Evolutionary conservation across 2,113 vertebrate species (phyloP).

Genomic region (Dasypus novemcinctus): DNA sequence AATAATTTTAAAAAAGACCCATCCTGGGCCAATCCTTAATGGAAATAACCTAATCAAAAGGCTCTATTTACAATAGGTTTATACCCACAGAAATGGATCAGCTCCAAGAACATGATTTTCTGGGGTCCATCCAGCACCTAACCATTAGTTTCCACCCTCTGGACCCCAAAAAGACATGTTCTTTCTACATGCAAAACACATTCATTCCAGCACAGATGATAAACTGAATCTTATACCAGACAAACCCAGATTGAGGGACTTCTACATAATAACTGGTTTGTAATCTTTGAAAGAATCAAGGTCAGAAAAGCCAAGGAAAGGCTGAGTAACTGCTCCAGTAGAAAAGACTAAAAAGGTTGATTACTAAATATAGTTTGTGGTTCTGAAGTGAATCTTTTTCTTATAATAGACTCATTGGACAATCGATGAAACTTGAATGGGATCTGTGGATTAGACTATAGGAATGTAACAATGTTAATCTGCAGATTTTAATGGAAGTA

Average conservation of each 20-base stretch:
- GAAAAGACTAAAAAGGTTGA: not conserved
- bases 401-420: not conserved
- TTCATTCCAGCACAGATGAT: not conserved
- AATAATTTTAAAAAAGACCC: too few relatives aligned
- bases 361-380: not conserved
- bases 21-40: too few relatives aligned
- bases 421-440: not conserved
- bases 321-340: not conserved
- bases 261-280: not conserved
- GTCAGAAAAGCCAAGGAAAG: not conserved
- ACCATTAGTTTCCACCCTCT: too few relatives aligned
- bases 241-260: not conserved
- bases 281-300: not conserved
- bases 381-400: not conserved
- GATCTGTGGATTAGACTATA: not conserved
- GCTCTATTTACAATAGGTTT: too few relatives aligned
- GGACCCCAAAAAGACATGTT: too few relatives aligned
- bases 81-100: too few relatives aligned
- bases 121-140: too few relatives aligned
- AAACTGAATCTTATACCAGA: not conserved
- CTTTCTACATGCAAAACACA: too few relatives aligned
- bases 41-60: too few relatives aligned
- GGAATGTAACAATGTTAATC: not conserved
- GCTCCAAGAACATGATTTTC: too few relatives aligned
- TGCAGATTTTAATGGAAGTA: not conserved